A percentile compares a stretch with the other conserved stretches of the same genome.
Evolutionary conservation across 2,113 vertebrate genomes (phyloP).

Genomic region (Alosa alosa): DNA sequence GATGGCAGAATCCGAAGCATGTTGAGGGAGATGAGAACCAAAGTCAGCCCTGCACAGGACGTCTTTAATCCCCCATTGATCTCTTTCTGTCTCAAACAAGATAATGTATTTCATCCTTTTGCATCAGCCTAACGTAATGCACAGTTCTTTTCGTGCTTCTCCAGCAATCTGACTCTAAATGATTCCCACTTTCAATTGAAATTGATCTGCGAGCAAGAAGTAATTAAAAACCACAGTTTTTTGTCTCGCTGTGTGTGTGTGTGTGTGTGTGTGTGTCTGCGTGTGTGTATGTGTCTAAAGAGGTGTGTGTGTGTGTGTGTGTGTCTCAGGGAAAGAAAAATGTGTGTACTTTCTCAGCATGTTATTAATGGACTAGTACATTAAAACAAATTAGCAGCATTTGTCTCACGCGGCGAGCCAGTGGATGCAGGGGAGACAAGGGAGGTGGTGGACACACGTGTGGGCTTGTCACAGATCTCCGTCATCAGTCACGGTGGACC

Average conservation of each 20-base stretch:
- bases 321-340: too few relatives aligned
- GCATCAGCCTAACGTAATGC: slow-evolving; percentile 47
- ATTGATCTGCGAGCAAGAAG: slow-evolving; percentile 34
- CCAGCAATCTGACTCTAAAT: slow-evolving; percentile 38
- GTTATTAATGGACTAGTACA: slow-evolving; percentile 44
- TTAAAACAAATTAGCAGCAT: slow-evolving; percentile 35
- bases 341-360: slow-evolving; percentile 20
- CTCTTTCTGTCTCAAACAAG: slow-evolving; percentile 19
- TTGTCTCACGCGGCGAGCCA: slow-evolving; percentile 13
- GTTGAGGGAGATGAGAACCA: slow-evolving; percentile 20
- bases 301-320: not conserved
- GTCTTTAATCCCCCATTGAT: slow-evolving; percentile 41
- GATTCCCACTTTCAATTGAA: slow-evolving; percentile 37
- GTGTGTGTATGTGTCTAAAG: not conserved
- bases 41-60: slow-evolving; percentile 17
- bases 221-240: slow-evolving; percentile 40
- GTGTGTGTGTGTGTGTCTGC: not conserved
- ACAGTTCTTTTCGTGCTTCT: slow-evolving; percentile 14
- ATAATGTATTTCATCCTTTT: slow-evolving; percentile 51
- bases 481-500: not conserved
- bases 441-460: not conserved
- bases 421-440: not conserved
- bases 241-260: not conserved
- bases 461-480: not conserved
- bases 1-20: slow-evolving; percentile 18